These are phyloP conservation scores for Petrocephalus schoutedeni DNA, from an alignment of 2,797 vertebrate species.

Conservation along the genomic window DNA sequence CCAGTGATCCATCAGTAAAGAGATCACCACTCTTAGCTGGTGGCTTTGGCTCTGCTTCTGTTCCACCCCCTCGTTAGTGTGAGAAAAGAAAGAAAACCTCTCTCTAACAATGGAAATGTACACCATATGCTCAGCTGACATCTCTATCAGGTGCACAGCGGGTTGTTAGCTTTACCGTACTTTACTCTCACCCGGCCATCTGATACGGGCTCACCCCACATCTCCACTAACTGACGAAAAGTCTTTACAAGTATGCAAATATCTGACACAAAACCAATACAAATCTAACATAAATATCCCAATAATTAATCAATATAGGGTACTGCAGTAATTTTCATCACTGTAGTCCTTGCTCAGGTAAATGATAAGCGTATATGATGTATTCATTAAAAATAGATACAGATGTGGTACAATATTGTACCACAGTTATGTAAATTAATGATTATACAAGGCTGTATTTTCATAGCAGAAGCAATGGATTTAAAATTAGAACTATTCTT, in stretches of 20 bases:
- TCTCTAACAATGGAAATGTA: slow-evolving; percentile 63
- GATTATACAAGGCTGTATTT: too few relatives aligned
- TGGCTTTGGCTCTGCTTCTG: slow-evolving; percentile 49
- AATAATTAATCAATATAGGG: slow-evolving; percentile 33
- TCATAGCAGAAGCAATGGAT: too few relatives aligned
- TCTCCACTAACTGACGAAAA: slow-evolving; percentile 45
- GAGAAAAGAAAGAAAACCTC: slow-evolving; percentile 35
- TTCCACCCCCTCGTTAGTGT: slow-evolving; percentile 40
- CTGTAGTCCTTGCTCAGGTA: background rate
- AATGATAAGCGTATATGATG: background rate
- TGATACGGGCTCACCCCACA: slow-evolving; percentile 66
- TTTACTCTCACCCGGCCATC: slow-evolving; percentile 69
- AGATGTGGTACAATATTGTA: too few relatives aligned
- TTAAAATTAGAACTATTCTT: too few relatives aligned
- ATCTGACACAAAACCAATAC: background rate
- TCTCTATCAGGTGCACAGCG: slow-evolving; percentile 70
- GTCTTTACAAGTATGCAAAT: slow-evolving; percentile 37
- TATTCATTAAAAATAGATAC: too few relatives aligned
- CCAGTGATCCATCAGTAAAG: slow-evolving; percentile 53
- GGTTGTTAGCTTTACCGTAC: slow-evolving; percentile 50
- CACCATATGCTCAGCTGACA: slow-evolving; percentile 65
- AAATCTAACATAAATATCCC: background rate
- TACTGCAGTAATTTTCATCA: background rate
- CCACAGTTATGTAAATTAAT: too few relatives aligned
- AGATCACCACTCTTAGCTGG: slow-evolving; percentile 53